A percentile compares a stretch with the other conserved stretches of the same genome.
Evolutionary conservation across 1,140 invertebrate genomes (phyloP).

Genomic region (Caenorhabditis remanei): DNA sequence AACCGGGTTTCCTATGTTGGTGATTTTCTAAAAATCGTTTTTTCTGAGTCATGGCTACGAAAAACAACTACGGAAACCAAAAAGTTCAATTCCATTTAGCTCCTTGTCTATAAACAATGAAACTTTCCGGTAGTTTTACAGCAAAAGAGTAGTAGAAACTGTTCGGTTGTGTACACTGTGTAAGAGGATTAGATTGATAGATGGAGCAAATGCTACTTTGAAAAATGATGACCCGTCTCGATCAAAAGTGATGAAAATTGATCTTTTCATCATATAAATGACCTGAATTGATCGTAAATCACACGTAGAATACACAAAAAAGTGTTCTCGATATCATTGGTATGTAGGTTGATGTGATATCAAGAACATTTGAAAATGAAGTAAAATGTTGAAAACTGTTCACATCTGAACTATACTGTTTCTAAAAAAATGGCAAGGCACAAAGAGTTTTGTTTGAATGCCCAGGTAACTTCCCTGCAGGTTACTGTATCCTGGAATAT

Average conservation of each 20-base stretch:
- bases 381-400: not conserved
- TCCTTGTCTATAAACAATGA: not conserved
- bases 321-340: not conserved
- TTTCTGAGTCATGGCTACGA: not conserved
- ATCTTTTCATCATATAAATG: not conserved
- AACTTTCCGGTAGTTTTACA: not conserved
- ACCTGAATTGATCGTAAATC: not conserved
- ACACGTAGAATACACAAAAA: not conserved
- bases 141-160: not conserved
- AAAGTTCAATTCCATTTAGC: constrained; percentile 31
- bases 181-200: constrained; percentile 9
- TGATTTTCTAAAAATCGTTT: not conserved
- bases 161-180: not conserved
- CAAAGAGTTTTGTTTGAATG: too few relatives aligned
- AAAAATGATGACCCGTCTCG: not conserved
- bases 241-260: constrained; percentile 31
- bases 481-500: too few relatives aligned
- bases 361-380: not conserved
- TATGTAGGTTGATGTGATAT: not conserved
- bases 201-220: not conserved
- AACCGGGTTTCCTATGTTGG: not conserved
- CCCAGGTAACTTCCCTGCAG: too few relatives aligned
- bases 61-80: constrained; percentile 1
- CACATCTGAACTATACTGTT: too few relatives aligned
- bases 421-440: too few relatives aligned